Conservation (phyloP, 2,797 vertebrate genomes). For the Rhadinocentrus ornatus region DNA sequence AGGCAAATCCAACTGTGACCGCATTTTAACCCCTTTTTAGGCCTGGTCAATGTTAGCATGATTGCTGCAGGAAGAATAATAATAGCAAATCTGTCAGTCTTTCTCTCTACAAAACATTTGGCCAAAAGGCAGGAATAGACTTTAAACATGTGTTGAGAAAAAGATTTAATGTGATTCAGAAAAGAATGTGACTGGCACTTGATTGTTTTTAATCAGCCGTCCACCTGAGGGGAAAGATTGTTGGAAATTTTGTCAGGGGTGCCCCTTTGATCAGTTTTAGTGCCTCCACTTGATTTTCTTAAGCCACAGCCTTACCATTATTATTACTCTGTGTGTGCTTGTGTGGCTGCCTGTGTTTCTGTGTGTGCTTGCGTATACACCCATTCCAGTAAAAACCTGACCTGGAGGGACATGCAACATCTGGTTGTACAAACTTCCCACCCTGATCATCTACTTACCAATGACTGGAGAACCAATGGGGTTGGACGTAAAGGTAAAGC, state of each 20-base stretch:
- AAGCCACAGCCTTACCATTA: slow-evolving; percentile 13
- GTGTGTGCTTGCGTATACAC: slow-evolving; percentile 16
- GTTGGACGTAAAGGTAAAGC: slow-evolving; percentile 92
- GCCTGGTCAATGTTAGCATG: slow-evolving; percentile 1
- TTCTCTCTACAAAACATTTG: slow-evolving; percentile 39
- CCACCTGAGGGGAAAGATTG: slow-evolving; percentile 38
- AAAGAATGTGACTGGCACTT: slow-evolving; percentile 5
- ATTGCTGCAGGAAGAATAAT: slow-evolving; percentile 13
- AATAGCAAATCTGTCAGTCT: slow-evolving; percentile 6
- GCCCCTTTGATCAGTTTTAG: slow-evolving; percentile 49
- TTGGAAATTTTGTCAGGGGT: slow-evolving; percentile 19
- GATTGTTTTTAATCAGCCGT: slow-evolving; percentile 49
- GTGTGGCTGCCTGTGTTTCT: slow-evolving; percentile 5
- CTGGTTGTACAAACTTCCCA: slow-evolving; percentile 95
- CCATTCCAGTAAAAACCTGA: slow-evolving; percentile 90
- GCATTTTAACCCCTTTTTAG: slow-evolving; percentile 10
- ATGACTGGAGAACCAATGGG: slow-evolving; percentile 95
- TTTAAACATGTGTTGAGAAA: slow-evolving; percentile 30
- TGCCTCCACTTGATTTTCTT: slow-evolving; percentile 29
- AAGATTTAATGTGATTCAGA: slow-evolving; percentile 15
- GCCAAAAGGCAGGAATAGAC: slow-evolving; percentile 28
- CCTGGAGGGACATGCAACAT: slow-evolving; percentile 99
- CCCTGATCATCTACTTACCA: slow-evolving; percentile 91
- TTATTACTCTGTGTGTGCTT: background rate
- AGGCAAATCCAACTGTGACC: slow-evolving; percentile 19